Evolutionary conservation across 2,888 invertebrate species (phyloP), one percentile per base, ranked within the genome.

Genomic region (Frankliniella intonsa): DNA sequence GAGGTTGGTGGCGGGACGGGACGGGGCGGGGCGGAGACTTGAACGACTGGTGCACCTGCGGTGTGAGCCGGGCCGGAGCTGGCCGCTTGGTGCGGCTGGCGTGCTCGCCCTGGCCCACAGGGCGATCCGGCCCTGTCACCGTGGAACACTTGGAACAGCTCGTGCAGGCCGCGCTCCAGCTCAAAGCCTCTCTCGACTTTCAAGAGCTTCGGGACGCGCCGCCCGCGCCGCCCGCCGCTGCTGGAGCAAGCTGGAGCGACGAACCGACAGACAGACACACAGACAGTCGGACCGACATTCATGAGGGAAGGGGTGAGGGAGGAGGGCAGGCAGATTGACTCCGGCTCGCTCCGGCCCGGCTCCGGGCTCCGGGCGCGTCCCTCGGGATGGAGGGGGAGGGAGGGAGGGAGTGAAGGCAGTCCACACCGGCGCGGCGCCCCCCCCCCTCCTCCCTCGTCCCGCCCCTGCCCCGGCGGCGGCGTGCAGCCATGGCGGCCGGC

Each of bases 311-410:
- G 69, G 10, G 69, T 22, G 69, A 5, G 22, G 9, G 69, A 22
- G 69, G 22, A 11, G 69, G 69, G 69, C 22, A 25, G 25, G 69
- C 25, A 25, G 69, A 76, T 76, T 76, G 69, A 76, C 69, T 76
- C 69, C 69, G 69, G 69, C 69, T 76, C 69, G 69, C 69, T 25
- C 22, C 69, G 69, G 69, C 69, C 69, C 69, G 69, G 69, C 69
- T 69, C 22, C 69, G 69, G 22, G 69, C 69, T 76, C 25, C 69
- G 69, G 69, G 55, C 69, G 69, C 22, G 69, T 76, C 69, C 69
- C 69, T 76, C 22, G 69, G 69, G 69, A 76, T 76, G 69, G 69
- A 62, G 62, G 25, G 69, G 25, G 25, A 22, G 69, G 69, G 69
- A 76, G 25, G 65, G 69, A 69, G 55, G 55, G 55, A 69, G 69